phyloP scores from a whole-genome alignment of 2,888 invertebrate genomes.

The Selenia dentaria region DNA sequence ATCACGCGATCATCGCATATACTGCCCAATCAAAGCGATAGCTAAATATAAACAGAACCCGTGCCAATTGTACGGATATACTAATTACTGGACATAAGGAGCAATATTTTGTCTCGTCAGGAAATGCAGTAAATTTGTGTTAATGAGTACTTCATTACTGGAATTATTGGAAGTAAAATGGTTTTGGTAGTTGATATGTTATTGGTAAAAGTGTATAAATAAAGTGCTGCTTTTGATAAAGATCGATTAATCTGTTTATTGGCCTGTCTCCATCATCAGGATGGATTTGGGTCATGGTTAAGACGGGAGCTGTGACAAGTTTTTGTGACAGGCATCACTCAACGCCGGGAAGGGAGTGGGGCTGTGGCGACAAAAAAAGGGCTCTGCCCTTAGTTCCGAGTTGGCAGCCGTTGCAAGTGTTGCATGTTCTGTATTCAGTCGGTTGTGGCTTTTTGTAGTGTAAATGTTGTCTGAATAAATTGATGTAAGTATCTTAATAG shows the following conservation, averaged over 20 bases:
- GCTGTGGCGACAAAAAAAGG: slow-evolving; percentile 53
- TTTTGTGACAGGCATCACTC: slow-evolving; percentile 63
- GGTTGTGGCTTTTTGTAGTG: slow-evolving; percentile 33
- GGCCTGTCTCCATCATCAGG: slow-evolving; percentile 51
- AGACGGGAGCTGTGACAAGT: slow-evolving; percentile 51
- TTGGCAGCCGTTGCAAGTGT: slow-evolving; percentile 46
- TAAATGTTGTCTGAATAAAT: slow-evolving; percentile 37
- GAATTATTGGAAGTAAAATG: too few species aligned
- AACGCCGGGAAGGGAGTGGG: slow-evolving; percentile 51
- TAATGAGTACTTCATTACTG: too few species aligned
- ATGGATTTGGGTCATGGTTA: slow-evolving; percentile 66
- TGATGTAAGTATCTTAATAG: too few species aligned
- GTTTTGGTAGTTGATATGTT: too few species aligned
- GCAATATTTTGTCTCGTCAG: background rate
- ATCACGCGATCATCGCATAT: slow-evolving; percentile 56
- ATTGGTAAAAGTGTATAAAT: slow-evolving; percentile 24
- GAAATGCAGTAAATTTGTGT: too few species aligned
- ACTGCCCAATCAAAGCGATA: slow-evolving; percentile 67
- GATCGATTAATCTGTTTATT: slow-evolving; percentile 44
- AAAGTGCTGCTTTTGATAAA: slow-evolving; percentile 24
- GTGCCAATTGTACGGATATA: slow-evolving; percentile 64
- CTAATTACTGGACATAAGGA: slow-evolving; percentile 25
- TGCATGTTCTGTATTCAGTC: slow-evolving; percentile 38
- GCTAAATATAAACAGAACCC: slow-evolving; percentile 69
- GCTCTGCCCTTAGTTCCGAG: slow-evolving; percentile 56